Percentiles rank a stretch among this genome's conserved stretches.
phyloP scores from a whole-genome alignment of 2,797 vertebrate genomes.

The Neopelma chrysocephalum region DNA sequence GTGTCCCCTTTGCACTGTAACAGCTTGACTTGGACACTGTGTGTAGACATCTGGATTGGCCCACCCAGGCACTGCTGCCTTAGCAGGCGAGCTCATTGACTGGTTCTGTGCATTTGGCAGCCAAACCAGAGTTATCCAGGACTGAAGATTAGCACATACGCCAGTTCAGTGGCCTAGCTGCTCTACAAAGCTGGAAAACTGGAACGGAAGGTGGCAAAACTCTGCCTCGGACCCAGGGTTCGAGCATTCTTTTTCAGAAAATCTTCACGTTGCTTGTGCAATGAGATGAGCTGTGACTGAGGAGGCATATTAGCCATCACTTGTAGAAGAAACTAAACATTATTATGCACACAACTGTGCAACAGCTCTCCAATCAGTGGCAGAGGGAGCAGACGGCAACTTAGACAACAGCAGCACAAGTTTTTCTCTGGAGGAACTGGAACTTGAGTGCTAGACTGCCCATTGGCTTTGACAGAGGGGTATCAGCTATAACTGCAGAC shows the following conservation, averaged over 20 bases:
- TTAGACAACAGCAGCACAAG: background rate
- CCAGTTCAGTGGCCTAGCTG: background rate
- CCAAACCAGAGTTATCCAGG: background rate
- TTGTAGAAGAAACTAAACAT: slow-evolving; percentile 20
- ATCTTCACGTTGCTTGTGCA: background rate
- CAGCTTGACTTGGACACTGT: background rate
- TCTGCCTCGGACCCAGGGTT: background rate
- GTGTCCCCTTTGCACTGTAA: accelerated
- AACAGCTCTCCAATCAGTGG: background rate
- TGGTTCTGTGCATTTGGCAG: background rate
- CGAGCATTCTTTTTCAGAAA: background rate
- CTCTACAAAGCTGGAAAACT: background rate
- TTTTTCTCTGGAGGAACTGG: slow-evolving; percentile 21
- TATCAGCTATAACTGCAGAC: slow-evolving; percentile 28
- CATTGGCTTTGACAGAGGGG: slow-evolving; percentile 46
- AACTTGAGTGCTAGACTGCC: slow-evolving; percentile 19
- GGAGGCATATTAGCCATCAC: background rate
- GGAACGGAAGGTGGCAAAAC: background rate
- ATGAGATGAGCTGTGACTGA: background rate
- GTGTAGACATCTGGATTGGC: background rate
- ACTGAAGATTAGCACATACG: background rate
- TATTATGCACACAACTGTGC: background rate
- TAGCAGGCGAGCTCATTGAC: background rate
- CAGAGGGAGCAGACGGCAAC: background rate
- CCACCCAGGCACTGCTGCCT: background rate